A percentile compares a stretch with the other conserved stretches of the same genome.
Evolutionary conservation across 2,888 invertebrate species (phyloP).

Genomic region (Venustoraphidia nigricollis): DNA sequence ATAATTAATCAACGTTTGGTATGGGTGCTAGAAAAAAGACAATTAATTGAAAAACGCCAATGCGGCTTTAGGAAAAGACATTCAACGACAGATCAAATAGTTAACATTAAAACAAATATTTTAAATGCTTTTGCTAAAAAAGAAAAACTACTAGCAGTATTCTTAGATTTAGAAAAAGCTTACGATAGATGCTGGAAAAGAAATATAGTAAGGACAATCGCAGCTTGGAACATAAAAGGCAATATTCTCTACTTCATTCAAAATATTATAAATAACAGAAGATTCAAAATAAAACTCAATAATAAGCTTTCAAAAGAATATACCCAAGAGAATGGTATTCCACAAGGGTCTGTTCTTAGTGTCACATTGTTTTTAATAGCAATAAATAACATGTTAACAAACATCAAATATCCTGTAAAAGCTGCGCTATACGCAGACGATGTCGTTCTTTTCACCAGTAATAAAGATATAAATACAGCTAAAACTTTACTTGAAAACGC

Average conservation of each 20-base stretch:
- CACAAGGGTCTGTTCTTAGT: too few relatives aligned
- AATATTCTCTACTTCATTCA: background rate
- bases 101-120: background rate
- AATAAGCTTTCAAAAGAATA: background rate
- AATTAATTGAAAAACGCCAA: background rate
- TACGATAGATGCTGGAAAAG: background rate
- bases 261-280: slow-evolving; percentile 3
- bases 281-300: slow-evolving; percentile 4
- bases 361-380: too few relatives aligned
- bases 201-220: background rate
- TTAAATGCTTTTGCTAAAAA: background rate
- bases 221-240: background rate
- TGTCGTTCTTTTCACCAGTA: slow-evolving; percentile 6
- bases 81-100: background rate
- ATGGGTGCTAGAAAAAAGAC: background rate
- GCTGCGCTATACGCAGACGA: slow-evolving; percentile 11
- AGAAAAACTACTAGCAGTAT: background rate
- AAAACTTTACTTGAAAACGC: slow-evolving; percentile 6
- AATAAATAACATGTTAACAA: too few relatives aligned
- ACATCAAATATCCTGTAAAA: slow-evolving; percentile 5
- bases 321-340: slow-evolving; percentile 7
- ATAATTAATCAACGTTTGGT: background rate
- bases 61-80: background rate
- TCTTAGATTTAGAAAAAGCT: background rate
- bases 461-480: slow-evolving; percentile 5